phyloP scores from a whole-genome alignment of 2,888 invertebrate species.

The Sinhomidia bicolor region DNA sequence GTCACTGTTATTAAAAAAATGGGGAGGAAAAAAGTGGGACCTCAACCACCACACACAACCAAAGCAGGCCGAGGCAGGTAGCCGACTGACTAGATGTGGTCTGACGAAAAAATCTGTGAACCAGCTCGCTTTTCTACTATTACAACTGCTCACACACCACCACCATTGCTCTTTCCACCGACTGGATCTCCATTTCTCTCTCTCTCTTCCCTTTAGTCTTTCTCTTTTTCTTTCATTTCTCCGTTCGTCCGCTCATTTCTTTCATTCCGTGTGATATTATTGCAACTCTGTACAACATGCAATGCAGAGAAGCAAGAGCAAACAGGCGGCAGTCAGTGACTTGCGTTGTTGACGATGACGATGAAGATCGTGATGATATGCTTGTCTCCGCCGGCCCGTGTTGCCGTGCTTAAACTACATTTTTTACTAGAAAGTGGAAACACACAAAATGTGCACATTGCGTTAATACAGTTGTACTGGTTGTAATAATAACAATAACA shows the following conservation, averaged over 20 bases:
- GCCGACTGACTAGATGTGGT: conserved; percentile 33
- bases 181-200: conserved; percentile 18
- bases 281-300: conserved; percentile 1
- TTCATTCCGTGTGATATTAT: conserved; percentile 5
- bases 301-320: neutral
- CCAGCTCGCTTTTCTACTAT: conserved; percentile 43
- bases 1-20: conserved; percentile 15
- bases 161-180: neutral
- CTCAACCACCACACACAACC: conserved; percentile 42
- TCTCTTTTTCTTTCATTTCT: conserved; percentile 19
- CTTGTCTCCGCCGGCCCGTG: conserved; percentile 15
- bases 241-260: neutral
- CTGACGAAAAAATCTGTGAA: conserved; percentile 8
- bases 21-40: neutral
- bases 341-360: neutral
- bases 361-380: conserved; percentile 38
- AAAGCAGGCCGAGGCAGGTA: conserved; percentile 58
- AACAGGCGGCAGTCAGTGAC: neutral
- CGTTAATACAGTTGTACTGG: neutral
- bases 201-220: conserved; percentile 4
- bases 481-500: conserved; percentile 18
- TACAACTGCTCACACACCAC: conserved; percentile 5
- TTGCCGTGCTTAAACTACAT: too few species aligned
- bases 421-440: neutral
- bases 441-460: conserved; percentile 24